These are phyloP conservation scores for Limnothrissa miodon DNA, from an alignment of 2,113 vertebrate species.

Conservation along the genomic window DNA sequence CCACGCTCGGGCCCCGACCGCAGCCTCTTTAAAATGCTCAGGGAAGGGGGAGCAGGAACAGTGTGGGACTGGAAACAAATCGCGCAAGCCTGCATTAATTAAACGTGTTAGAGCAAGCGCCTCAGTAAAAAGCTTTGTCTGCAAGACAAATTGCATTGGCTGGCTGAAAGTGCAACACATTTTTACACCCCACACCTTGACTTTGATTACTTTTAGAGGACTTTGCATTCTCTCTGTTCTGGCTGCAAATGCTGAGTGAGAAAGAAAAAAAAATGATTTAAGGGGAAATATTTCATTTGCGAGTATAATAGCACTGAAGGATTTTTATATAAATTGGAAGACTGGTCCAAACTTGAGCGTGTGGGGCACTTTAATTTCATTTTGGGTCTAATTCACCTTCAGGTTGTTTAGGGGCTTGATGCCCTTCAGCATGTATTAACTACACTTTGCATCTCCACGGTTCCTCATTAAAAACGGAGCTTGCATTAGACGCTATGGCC, in stretches of 20 bases:
- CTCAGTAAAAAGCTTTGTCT: conserved; percentile 47
- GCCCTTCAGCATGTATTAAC: conserved; percentile 13
- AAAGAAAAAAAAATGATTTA: conserved; percentile 23
- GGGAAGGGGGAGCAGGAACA: not conserved
- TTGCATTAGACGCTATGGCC: not conserved
- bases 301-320: not conserved
- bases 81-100: conserved; percentile 57
- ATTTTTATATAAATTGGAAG: not conserved
- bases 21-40: conserved; percentile 24
- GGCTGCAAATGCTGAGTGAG: conserved; percentile 18
- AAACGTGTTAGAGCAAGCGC: conserved; percentile 53
- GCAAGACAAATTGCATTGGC: conserved; percentile 50
- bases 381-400: conserved; percentile 14
- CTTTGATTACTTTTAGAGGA: conserved; percentile 62
- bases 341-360: not conserved
- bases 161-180: conserved; percentile 39
- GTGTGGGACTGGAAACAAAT: conserved; percentile 37
- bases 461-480: not conserved
- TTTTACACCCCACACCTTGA: conserved; percentile 54
- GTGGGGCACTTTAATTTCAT: not conserved
- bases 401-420: conserved; percentile 1
- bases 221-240: conserved; percentile 41
- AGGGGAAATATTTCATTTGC: conserved; percentile 24
- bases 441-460: not conserved
- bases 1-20: not conserved